Base-by-base conservation (phyloP, 2,797 vertebrate genomes). In the Pelochelys cantorii region DNA sequence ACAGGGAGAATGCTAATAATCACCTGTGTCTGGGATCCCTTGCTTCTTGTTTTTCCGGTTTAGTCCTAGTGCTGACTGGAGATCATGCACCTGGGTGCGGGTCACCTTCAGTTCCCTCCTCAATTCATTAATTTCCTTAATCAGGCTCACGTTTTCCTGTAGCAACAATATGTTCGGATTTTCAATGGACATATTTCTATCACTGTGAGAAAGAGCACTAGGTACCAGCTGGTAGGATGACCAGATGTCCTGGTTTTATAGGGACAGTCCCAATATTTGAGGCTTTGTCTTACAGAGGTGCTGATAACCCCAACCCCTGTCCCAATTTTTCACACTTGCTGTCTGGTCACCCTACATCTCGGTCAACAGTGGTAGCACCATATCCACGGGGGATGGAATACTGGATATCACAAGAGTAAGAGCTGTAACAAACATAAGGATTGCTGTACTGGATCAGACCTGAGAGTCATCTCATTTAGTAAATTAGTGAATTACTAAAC, bases 111-210 rank as follows among this genome's bases (percentile, higher is more conserved):
- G 97, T 90, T 99, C 99, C 88, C 97, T 97, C 3, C 99, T 89
- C 94, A 99, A 97, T 9, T 99, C 96, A 68, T 99, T 99, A 81
- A 99, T 98, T 96, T 99, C 99, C 52, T 98, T 98, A 78, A 99
- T 98, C 89, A 99, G 98, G 83, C 95, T 97, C 83, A 98, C 94
- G 2, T 99, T 99, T 96, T 99, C 99, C 99, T 99, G 97, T 62
- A 93, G 90, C 89, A 92, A 1, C 68, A 96, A 79, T n/a, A 79
- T 48, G 84, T 55, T 65, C 9, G 55, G 23, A n/a, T 52, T 53
- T 13, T 55, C 22, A 87, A 34, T 10, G 62, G 57, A 12, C 54
- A 74, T 31, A 37, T 23, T 55, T 57, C 12, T 77, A 53, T 34
- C 23, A 59, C 1, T 91, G 14, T 95, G 68, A 60, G 75, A 90